A percentile compares a stretch with the other conserved stretches of the same genome.
These are phyloP conservation scores for Picathartes gymnocephalus DNA, from an alignment of 2,113 vertebrate species.

Conservation along the genomic window DNA sequence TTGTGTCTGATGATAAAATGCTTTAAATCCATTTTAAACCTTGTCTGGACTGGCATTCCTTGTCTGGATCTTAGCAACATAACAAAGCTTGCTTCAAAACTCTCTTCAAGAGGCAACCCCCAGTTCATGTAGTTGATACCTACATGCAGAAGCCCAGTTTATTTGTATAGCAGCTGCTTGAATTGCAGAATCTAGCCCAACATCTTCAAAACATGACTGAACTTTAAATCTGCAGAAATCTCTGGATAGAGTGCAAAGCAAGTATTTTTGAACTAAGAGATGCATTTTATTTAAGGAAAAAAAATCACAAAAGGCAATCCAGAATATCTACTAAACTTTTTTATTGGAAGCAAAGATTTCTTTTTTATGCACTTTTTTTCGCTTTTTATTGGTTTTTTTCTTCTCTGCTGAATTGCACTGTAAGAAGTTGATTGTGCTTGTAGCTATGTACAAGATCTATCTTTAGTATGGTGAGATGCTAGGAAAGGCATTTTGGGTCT, in stretches of 20 bases:
- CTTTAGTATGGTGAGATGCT: neutral
- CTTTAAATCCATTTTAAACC: conserved; percentile 51
- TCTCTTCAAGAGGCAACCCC: neutral
- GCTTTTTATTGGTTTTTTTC: neutral
- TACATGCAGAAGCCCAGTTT: neutral
- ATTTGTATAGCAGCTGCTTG: neutral
- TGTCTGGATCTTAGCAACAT: conserved; percentile 47
- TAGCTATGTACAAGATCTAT: neutral
- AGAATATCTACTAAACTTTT: neutral
- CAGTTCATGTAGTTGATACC: neutral
- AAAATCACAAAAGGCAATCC: neutral
- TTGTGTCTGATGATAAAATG: conserved; percentile 33
- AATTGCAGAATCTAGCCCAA: neutral
- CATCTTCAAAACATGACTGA: neutral
- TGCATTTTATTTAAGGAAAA: neutral
- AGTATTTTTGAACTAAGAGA: neutral
- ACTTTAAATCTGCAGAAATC: neutral
- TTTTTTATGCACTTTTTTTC: neutral
- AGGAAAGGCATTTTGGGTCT: neutral
- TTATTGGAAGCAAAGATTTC: neutral
- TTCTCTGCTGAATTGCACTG: neutral
- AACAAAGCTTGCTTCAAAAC: conserved; percentile 47
- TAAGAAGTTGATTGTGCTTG: neutral
- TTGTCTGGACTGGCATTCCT: conserved; percentile 32
- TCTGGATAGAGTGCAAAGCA: neutral